Conservation (phyloP, 2,797 vertebrate species). For the Sphenopsis melanotis region DNA sequence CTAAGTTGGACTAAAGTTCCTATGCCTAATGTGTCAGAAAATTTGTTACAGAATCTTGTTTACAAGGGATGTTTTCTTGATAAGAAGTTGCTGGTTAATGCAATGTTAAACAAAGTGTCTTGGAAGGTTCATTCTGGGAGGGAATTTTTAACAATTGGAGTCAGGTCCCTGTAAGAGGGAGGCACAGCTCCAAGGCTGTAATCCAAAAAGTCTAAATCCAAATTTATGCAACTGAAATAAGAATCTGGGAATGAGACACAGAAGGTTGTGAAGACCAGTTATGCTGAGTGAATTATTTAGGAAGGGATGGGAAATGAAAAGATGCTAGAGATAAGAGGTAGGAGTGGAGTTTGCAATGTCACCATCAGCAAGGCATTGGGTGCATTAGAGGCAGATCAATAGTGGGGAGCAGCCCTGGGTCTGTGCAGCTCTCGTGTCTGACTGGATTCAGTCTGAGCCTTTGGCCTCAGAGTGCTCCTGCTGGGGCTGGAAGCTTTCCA, state of each 20-base stretch:
- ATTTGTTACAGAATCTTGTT: background rate
- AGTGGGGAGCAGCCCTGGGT: background rate
- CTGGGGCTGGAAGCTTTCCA: background rate
- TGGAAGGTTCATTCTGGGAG: background rate
- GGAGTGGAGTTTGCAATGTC: background rate
- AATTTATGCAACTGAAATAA: background rate
- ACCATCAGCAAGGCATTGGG: background rate
- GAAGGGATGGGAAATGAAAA: background rate
- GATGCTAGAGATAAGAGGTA: background rate
- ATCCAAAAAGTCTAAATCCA: background rate
- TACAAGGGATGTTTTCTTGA: background rate
- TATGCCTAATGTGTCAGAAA: background rate
- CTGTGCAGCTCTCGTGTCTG: background rate
- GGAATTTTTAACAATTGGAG: background rate
- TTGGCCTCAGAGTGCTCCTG: background rate
- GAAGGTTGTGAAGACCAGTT: background rate
- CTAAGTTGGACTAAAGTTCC: background rate
- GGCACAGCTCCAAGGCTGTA: background rate
- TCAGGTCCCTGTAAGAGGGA: background rate
- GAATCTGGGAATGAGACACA: background rate
- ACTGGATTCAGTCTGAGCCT: background rate
- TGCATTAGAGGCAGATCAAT: constrained; percentile 21
- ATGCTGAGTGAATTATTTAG: constrained; percentile 12
- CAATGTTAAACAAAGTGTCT: background rate
- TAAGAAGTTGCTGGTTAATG: background rate